Evolutionary conservation across 2,113 vertebrate species (phyloP).

Genomic region (Noturus placidus): DNA sequence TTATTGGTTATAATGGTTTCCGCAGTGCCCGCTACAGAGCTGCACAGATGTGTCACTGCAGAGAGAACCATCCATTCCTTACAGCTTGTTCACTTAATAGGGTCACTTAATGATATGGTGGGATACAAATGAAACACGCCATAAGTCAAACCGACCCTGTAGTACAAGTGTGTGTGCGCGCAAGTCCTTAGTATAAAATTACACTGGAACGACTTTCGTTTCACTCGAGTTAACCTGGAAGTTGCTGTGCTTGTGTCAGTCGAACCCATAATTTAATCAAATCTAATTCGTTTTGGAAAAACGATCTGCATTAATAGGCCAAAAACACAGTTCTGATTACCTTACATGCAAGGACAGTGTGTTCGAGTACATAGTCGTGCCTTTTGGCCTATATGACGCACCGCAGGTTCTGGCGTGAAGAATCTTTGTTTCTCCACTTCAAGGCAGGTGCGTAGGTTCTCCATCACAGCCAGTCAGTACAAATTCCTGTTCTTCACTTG

Average conservation of each 20-base stretch:
- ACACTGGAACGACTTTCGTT: constrained; percentile 64
- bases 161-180: constrained; percentile 48
- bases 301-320: background rate
- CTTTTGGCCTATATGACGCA: constrained; percentile 21
- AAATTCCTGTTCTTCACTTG: constrained; percentile 37
- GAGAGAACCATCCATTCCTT: constrained; percentile 54
- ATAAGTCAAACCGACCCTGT: constrained; percentile 56
- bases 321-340: background rate
- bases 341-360: background rate
- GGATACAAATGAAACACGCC: constrained; percentile 68
- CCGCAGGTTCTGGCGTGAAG: constrained; percentile 39
- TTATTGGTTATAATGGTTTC: constrained; percentile 65
- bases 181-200: constrained; percentile 60
- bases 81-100: constrained; percentile 61
- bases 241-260: constrained; percentile 55
- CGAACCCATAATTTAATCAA: constrained; percentile 8
- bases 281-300: background rate
- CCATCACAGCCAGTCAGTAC: constrained; percentile 47
- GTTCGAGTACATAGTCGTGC: constrained; percentile 33
- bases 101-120: constrained; percentile 59
- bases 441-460: constrained; percentile 59
- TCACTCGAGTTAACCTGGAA: constrained; percentile 61
- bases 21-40: constrained; percentile 59
- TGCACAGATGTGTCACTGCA: constrained; percentile 55
- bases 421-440: constrained; percentile 14